Percentiles rank a stretch among this genome's conserved stretches.
These are phyloP conservation scores for Rhopalosiphum nymphaeae DNA, from an alignment of 2,888 invertebrate genomes.

Conservation along the genomic window DNA sequence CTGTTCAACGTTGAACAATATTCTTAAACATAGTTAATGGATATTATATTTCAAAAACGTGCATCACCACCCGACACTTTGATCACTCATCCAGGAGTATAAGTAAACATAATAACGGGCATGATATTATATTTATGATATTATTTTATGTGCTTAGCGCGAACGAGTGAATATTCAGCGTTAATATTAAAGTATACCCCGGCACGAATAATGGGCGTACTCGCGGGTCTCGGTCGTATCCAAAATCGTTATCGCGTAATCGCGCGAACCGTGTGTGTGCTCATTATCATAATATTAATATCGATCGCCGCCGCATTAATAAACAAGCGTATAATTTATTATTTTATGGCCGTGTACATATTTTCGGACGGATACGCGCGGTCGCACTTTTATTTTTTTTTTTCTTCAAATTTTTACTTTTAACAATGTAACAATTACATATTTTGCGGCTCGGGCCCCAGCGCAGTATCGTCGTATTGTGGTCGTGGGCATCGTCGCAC, in stretches of 20 bases:
- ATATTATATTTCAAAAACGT: not conserved
- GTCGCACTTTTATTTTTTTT: not conserved
- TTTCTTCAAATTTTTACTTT: not conserved
- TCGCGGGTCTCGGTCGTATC: not conserved
- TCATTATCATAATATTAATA: not conserved
- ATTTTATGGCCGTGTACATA: not conserved
- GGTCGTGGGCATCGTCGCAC: not conserved
- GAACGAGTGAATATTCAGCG: not conserved
- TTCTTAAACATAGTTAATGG: not conserved
- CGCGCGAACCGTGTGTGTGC: not conserved
- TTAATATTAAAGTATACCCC: not conserved
- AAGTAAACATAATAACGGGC: not conserved
- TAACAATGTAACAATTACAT: not conserved
- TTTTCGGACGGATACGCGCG: not conserved
- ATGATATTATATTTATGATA: not conserved
- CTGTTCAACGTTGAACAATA: not conserved
- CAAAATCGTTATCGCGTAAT: slow-evolving; percentile 5
- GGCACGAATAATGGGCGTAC: slow-evolving; percentile 4
- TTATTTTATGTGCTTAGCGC: not conserved
- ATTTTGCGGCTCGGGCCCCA: not conserved
- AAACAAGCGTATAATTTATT: not conserved
- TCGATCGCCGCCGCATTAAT: not conserved
- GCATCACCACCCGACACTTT: not conserved
- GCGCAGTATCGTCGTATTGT: not conserved
- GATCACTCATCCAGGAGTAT: not conserved